Conservation (phyloP, 2,888 invertebrate genomes). For the Orthosia incerta region DNA sequence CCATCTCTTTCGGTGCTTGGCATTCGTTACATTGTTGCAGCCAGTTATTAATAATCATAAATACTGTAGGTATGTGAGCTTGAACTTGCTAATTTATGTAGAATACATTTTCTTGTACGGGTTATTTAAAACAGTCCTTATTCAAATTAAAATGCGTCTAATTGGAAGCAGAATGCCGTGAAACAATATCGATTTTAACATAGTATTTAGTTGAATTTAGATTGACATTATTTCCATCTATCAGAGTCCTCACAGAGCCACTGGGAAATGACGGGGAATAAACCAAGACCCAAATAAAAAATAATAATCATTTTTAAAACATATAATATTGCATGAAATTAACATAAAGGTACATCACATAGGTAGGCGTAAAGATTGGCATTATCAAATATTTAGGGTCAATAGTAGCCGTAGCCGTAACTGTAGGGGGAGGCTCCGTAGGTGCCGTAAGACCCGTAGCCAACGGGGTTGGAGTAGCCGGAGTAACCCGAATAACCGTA, state of each 20-base stretch:
- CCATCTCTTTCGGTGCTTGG: conserved; percentile 44
- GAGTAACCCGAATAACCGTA: conserved; percentile 84
- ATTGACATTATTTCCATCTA: no score
- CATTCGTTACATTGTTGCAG: conserved; percentile 45
- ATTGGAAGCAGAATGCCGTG: neutral
- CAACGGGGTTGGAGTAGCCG: conserved; percentile 80
- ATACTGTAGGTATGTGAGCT: conserved; percentile 14
- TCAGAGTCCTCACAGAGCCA: no score
- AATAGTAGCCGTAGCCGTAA: conserved; percentile 84
- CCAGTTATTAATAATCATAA: conserved; percentile 35
- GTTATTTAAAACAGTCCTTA: conserved; percentile 26
- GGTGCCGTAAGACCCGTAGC: conserved; percentile 79
- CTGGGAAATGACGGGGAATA: neutral
- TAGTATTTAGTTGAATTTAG: no score
- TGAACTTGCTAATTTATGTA: conserved; percentile 31
- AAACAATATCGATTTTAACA: neutral
- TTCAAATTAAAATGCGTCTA: conserved; percentile 12
- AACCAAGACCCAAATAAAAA: neutral
- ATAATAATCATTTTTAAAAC: conserved; percentile 14
- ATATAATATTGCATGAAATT: conserved; percentile 61
- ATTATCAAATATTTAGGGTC: conserved; percentile 49
- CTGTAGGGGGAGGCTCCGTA: conserved; percentile 81
- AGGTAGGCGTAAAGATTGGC: conserved; percentile 50
- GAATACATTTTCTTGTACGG: conserved; percentile 32
- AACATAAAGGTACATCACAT: conserved; percentile 56